Base-by-base conservation (phyloP, 1,140 invertebrate species). In the Stratiolaelaps scimitus region DNA sequence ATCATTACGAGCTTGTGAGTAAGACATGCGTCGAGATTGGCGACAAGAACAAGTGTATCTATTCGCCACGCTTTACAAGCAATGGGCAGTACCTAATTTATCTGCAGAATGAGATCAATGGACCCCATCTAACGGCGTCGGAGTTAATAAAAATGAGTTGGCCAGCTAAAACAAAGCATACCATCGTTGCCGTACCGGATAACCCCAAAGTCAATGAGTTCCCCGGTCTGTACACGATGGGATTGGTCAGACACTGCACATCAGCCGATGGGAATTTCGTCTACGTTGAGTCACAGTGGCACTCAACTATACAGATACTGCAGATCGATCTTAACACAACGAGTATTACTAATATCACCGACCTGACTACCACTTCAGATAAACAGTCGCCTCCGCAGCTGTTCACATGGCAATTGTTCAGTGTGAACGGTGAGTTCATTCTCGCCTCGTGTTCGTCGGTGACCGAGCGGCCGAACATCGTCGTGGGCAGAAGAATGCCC, bases 161-260 rank as follows among this genome's bases (percentile, higher is more conserved):
- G n/a, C n/a, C n/a, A n/a, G n/a, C n/a, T n/a, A n/a, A n/a, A n/a
- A n/a, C n/a, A n/a, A n/a, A n/a, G n/a, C n/a, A n/a, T n/a, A n/a
- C n/a, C n/a, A n/a, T n/a, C n/a, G n/a, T n/a, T n/a, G n/a, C n/a
- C n/a, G n/a, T n/a, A n/a, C n/a, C n/a, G 34, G 5, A 40, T 10
- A 6, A 10, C 34, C 10, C 10, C 10, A 40, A 40, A 48, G 15
- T 17, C 4, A 60, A 60, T 23, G 53, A 26, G 53, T 60, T 60
- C 53, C 23, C 53, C 10, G 53, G 53, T 15, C 53, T 60, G 23
- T 60, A 60, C 20, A 19, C 34, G 20, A 26, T 15, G 53, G 34
- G 34, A 2, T 60, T 60, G 53, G 15, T 2, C 1, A 26, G 26
- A 26, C 26, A 15, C 7, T 48, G 47, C 23, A 60, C 26, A 1